These are phyloP conservation scores for Bucco capensis DNA, from an alignment of 2,113 vertebrate genomes.

Conservation along the genomic window DNA sequence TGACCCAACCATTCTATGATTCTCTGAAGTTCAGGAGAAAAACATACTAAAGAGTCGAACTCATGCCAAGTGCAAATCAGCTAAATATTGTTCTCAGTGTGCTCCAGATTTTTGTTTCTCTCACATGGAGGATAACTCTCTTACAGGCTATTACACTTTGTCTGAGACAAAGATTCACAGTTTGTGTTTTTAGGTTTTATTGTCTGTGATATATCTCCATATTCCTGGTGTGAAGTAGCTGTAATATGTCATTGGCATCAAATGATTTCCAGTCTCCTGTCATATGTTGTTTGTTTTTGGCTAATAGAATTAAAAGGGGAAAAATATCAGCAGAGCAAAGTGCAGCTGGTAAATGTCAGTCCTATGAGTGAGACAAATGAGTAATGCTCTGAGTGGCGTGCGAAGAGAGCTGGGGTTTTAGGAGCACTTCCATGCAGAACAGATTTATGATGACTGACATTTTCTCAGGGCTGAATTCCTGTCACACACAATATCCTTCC, in stretches of 20 bases:
- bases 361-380: background rate
- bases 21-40: background rate
- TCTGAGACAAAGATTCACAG: background rate
- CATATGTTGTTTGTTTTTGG: background rate
- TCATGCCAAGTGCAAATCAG: background rate
- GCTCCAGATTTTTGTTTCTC: background rate
- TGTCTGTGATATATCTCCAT: background rate
- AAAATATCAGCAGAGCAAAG: background rate
- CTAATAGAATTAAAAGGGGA: background rate
- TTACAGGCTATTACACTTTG: background rate
- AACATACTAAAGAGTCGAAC: background rate
- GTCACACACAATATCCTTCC: constrained; percentile 44
- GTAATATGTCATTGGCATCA: background rate
- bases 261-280: background rate
- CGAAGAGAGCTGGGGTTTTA: background rate
- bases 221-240: background rate
- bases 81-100: background rate
- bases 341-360: background rate
- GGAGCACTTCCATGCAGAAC: background rate
- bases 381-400: background rate
- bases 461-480: constrained; percentile 33
- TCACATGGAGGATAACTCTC: background rate
- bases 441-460: constrained; percentile 30
- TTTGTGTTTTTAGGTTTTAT: background rate
- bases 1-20: too few species aligned